Base-by-base conservation (phyloP, 2,888 invertebrate species). In the Eupeodes luniger region DNA sequence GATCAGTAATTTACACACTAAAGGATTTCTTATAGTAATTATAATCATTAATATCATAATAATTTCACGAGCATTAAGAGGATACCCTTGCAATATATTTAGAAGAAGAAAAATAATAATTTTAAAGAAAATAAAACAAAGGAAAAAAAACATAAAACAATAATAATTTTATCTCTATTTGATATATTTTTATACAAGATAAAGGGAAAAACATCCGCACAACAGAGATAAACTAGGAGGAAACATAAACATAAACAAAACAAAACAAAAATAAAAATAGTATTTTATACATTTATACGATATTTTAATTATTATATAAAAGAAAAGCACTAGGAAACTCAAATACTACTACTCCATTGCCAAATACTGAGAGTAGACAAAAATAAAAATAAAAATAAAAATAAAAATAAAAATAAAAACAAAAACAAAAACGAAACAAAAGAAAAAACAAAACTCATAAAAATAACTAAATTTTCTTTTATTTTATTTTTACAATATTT, bases 151-250 rank as follows among this genome's bases (percentile, higher is more conserved):
- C 64, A 59, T 16, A 55, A 77, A 27, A 81, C 61, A 74, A 69
- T 69, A 78, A 80, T 87, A 84, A 84, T 87, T 87, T 80, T 84
- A 87, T 77, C 86, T 83, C 78, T 82, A 87, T 87, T 87, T 87
- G 83, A 87, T 87, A 87, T 87, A 87, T 87, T 87, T 87, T 87
- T 87, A 84, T 87, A 87, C 87, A 87, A 87, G 75, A 76, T 79
- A 66, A 61, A 72, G 36, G 62, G 44, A 79, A 82, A 64, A 59
- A 51, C 83, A 87, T 83, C 80, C 87, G 87, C 87, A 87, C 87
- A 87, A 87, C 77, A 80, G 76, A 80, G 72, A 79, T 79, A 79
- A 74, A 80, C 69, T 79, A 83, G 79, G 70, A 79, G 57, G 59
- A 36, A 47, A 59, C 40, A 40, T 27, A 27, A 27, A 27, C 27